Evolutionary conservation across 2,797 vertebrate species (phyloP).

Genomic region (Pipistrellus nathusii): DNA sequence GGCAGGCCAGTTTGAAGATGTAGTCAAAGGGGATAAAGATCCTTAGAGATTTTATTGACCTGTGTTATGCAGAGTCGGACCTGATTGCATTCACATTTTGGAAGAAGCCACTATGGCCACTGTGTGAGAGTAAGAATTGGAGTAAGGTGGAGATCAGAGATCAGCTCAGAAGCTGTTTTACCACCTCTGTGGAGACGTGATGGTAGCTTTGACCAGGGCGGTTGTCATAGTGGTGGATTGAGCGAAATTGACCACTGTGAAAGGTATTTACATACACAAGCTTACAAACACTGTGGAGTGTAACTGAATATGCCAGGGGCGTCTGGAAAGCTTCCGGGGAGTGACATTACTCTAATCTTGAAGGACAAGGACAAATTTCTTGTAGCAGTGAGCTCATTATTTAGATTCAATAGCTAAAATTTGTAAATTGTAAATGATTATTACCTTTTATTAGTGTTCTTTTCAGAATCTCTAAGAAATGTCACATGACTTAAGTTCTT

Average conservation of each 20-base stretch:
- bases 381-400: background rate
- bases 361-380: constrained; percentile 45
- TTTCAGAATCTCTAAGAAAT: constrained; percentile 58
- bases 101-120: background rate
- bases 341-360: background rate
- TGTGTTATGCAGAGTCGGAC: background rate
- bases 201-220: background rate
- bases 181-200: background rate
- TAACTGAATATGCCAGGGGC: background rate
- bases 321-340: background rate
- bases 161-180: background rate
- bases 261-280: background rate
- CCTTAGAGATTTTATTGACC: background rate
- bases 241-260: background rate
- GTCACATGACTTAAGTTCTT: constrained; percentile 35
- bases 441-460: constrained; percentile 62
- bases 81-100: background rate
- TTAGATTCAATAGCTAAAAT: constrained; percentile 55
- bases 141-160: background rate
- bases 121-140: background rate
- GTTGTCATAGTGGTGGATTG: background rate
- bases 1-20: background rate
- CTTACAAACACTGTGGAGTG: background rate
- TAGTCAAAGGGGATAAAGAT: background rate
- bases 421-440: constrained; percentile 28